A percentile compares a stretch with the other conserved stretches of the same genome.
phyloP scores from a whole-genome alignment of 2,113 vertebrate species.

The Amblyornis subalaris region DNA sequence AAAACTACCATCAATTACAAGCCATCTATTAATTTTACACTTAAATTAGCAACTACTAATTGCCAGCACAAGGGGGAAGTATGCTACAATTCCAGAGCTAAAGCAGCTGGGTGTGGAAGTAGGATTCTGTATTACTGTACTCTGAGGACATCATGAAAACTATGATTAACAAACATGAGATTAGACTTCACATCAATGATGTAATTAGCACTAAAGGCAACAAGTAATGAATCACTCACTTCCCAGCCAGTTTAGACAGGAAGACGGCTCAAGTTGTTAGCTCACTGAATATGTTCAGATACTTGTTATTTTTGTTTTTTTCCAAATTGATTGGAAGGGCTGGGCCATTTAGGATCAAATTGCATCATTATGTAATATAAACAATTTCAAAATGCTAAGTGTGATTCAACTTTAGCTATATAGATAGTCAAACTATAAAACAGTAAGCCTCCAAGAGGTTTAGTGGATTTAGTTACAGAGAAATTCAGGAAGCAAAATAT shows the following conservation, averaged over 20 bases:
- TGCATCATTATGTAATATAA: not conserved
- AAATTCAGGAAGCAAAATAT: not conserved
- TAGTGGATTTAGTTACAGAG: conserved; percentile 15
- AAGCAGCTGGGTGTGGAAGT: not conserved
- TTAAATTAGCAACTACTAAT: conserved; percentile 55
- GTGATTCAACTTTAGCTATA: not conserved
- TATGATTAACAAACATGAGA: conserved; percentile 10
- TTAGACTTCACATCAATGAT: not conserved
- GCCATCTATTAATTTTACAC: conserved; percentile 4
- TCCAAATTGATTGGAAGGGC: not conserved
- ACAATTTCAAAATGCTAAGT: not conserved
- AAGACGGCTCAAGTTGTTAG: not conserved
- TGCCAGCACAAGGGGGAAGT: conserved; percentile 58
- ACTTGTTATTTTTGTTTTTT: not conserved
- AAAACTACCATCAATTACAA: not conserved
- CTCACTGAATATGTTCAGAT: not conserved
- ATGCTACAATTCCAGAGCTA: conserved; percentile 44
- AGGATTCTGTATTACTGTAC: not conserved
- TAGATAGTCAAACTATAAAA: not conserved
- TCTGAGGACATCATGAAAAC: not conserved
- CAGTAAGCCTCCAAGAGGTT: not conserved
- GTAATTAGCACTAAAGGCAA: not conserved
- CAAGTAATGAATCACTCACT: conserved; percentile 9
- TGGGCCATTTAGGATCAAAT: not conserved
- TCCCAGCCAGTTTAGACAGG: conserved; percentile 33